Conservation (phyloP, 2,797 vertebrate species). For the Chrosomus eos region DNA sequence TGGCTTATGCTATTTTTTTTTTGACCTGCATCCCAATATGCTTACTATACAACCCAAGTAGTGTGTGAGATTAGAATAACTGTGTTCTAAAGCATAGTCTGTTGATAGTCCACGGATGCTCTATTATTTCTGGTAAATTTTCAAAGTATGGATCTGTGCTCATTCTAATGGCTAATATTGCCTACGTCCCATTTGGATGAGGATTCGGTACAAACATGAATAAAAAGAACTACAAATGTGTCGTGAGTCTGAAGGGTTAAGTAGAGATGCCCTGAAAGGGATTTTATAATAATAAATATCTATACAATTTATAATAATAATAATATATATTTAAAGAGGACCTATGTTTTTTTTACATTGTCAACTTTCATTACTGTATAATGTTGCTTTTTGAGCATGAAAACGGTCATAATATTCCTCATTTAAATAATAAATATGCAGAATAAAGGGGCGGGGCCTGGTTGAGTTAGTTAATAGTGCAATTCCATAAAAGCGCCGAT, state of each 20-base stretch:
- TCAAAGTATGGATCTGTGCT: background rate
- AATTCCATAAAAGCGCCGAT: no score
- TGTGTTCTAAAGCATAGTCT: background rate
- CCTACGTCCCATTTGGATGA: background rate
- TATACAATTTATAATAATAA: no score
- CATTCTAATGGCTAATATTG: background rate
- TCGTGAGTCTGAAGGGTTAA: background rate
- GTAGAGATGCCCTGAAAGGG: background rate
- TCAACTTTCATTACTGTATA: no score
- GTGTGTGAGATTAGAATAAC: background rate
- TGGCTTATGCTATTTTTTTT: background rate
- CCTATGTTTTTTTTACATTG: no score
- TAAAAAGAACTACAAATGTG: background rate
- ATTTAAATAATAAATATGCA: no score
- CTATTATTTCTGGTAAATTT: background rate
- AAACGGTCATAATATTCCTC: no score
- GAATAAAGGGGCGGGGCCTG: no score
- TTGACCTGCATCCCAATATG: background rate
- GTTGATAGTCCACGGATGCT: background rate
- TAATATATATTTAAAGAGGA: background rate
- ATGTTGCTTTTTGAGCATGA: no score
- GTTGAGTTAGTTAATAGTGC: accelerated
- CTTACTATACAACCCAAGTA: background rate
- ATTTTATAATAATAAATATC: background rate
- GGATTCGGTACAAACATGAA: background rate